phyloP scores from a whole-genome alignment of 2,888 invertebrate species.

The Phasia obesa region DNA sequence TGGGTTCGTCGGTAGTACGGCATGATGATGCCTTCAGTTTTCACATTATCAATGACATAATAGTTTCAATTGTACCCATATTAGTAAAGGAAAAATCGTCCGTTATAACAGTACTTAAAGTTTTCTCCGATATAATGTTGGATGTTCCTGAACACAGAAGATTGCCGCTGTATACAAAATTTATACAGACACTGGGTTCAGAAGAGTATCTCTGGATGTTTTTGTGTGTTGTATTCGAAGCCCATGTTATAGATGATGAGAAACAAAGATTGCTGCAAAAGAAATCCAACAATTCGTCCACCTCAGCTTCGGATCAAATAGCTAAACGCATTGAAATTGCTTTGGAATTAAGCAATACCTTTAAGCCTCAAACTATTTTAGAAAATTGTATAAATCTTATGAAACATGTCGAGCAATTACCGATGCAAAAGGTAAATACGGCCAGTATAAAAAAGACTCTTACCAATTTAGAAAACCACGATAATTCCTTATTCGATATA shows the following conservation, averaged over 20 bases:
- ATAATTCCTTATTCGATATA: conserved; percentile 85
- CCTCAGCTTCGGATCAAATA: conserved; percentile 79
- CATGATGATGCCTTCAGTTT: conserved; percentile 98
- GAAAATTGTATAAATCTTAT: conserved; percentile 87
- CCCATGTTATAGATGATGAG: conserved; percentile 85
- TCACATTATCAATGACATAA: conserved; percentile 94
- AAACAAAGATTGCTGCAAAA: conserved; percentile 82
- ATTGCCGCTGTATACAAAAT: conserved; percentile 89
- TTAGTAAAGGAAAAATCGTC: conserved; percentile 84
- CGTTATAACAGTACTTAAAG: conserved; percentile 88
- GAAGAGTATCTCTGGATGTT: conserved; percentile 88
- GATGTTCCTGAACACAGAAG: conserved; percentile 97
- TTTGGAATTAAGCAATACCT: conserved; percentile 86
- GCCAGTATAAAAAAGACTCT: not conserved
- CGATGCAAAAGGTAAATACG: conserved; percentile 84
- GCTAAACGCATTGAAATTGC: conserved; percentile 87
- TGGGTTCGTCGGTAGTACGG: conserved; percentile 95
- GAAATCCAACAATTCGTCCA: conserved; percentile 74
- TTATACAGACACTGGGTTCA: conserved; percentile 88
- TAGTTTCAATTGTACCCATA: conserved; percentile 94
- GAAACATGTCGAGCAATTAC: conserved; percentile 86
- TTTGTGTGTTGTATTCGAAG: conserved; percentile 87
- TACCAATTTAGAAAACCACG: conserved; percentile 76
- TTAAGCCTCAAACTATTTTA: conserved; percentile 85
- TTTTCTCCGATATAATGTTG: conserved; percentile 94